These are phyloP conservation scores for Arizona elegans DNA, from an alignment of 2,113 vertebrate species.

Conservation along the genomic window DNA sequence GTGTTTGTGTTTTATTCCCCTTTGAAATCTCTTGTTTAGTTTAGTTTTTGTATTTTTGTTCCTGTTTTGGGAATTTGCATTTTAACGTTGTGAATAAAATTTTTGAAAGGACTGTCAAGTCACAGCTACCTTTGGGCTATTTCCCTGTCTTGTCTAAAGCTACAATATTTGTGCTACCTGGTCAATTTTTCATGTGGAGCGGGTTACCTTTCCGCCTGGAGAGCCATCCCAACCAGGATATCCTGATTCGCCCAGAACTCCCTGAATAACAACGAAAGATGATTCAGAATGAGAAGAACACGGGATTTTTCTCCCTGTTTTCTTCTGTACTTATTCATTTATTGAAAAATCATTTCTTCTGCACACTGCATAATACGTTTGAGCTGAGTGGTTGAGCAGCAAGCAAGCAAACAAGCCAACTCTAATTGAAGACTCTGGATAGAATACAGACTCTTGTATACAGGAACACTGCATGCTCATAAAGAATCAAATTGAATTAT, in stretches of 20 bases:
- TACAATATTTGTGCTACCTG: background rate
- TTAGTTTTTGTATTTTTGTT: background rate
- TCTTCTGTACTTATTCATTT: background rate
- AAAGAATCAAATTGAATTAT: background rate
- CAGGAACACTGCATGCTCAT: background rate
- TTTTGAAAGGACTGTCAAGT: background rate
- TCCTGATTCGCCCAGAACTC: conserved; percentile 73
- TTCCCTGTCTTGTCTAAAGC: background rate
- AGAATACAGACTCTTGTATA: background rate
- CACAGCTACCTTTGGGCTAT: background rate
- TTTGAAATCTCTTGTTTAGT: background rate
- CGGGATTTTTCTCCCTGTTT: background rate
- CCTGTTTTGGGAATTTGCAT: background rate
- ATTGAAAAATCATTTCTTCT: background rate
- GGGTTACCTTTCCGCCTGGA: conserved; percentile 80
- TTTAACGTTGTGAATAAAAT: background rate
- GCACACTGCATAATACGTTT: background rate
- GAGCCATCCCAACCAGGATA: conserved; percentile 71
- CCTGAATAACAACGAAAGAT: conserved; percentile 53
- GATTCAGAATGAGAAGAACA: background rate
- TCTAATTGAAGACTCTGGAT: background rate
- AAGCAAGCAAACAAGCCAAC: background rate
- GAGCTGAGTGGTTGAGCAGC: background rate
- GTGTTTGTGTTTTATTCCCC: background rate
- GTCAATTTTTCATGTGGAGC: background rate